Evolutionary conservation across 2,113 vertebrate genomes (phyloP).

Genomic region (Chitala chitala): DNA sequence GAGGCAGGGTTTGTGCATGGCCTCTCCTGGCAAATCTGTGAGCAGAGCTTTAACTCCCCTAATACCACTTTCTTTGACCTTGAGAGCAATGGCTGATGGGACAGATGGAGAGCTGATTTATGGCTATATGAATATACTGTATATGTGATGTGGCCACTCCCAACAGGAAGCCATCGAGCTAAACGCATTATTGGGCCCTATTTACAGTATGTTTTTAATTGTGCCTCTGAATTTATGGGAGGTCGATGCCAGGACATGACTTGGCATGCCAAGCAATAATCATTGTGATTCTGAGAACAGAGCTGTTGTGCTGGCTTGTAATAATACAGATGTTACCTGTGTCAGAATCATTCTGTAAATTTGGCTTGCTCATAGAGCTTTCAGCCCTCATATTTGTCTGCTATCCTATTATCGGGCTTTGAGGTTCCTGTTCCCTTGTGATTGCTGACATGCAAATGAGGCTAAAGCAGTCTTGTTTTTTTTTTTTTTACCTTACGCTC

Average conservation of each 20-base stretch:
- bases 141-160: constrained; percentile 38
- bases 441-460: not conserved
- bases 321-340: not conserved
- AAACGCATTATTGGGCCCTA: constrained; percentile 29
- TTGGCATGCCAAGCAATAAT: constrained; percentile 3
- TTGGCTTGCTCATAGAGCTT: not conserved
- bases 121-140: no score
- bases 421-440: not conserved
- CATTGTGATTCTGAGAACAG: constrained; percentile 38
- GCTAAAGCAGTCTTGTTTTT: not conserved
- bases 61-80: constrained; percentile 49
- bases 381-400: not conserved
- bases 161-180: constrained; percentile 40
- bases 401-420: not conserved
- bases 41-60: constrained; percentile 39
- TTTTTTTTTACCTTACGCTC: not conserved
- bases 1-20: constrained; percentile 37
- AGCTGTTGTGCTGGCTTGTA: constrained; percentile 34
- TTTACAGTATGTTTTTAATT: constrained; percentile 45
- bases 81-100: constrained; percentile 53
- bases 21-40: constrained; percentile 48
- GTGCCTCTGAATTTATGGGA: constrained; percentile 48
- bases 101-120: constrained; percentile 41
- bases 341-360: not conserved
- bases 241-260: constrained; percentile 34